Evolutionary conservation across 2,113 vertebrate genomes (phyloP).

Genomic region (Larimichthys polyactis): DNA sequence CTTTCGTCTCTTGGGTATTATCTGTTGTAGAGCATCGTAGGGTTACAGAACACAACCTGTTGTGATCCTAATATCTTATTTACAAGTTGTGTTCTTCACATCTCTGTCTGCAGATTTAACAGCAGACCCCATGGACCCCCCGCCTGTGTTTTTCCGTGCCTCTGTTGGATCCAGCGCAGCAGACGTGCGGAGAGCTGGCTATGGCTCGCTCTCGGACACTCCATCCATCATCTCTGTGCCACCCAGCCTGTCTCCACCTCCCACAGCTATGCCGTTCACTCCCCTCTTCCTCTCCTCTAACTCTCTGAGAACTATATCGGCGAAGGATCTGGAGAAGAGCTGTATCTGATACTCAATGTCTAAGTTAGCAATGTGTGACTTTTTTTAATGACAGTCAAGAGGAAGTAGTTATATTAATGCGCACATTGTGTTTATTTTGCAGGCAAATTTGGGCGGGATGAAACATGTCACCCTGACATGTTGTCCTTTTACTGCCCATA

Average conservation of each 20-base stretch:
- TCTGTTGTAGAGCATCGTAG: slow-evolving; percentile 5
- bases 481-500: background rate
- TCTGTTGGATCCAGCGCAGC: slow-evolving; percentile 48
- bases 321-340: slow-evolving; percentile 80
- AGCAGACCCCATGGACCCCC: slow-evolving; percentile 68
- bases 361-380: background rate
- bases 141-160: slow-evolving; percentile 72
- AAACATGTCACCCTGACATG: background rate
- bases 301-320: slow-evolving; percentile 82
- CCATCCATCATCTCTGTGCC: slow-evolving; percentile 84
- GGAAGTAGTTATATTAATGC: background rate
- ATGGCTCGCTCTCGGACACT: slow-evolving; percentile 78
- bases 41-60: no score
- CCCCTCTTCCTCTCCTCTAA: slow-evolving; percentile 72
- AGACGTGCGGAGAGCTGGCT: slow-evolving; percentile 59
- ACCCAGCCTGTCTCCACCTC: slow-evolving; percentile 80
- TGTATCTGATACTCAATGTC: slow-evolving; percentile 65
- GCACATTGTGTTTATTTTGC: background rate
- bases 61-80: background rate
- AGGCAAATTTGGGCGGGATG: background rate
- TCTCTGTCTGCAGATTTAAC: slow-evolving; percentile 69
- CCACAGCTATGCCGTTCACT: slow-evolving; percentile 73
- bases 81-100: background rate
- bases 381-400: background rate
- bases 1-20: background rate